These are phyloP conservation scores for Drosophila rellima DNA, from an alignment of 2,888 invertebrate species.

Conservation along the genomic window DNA sequence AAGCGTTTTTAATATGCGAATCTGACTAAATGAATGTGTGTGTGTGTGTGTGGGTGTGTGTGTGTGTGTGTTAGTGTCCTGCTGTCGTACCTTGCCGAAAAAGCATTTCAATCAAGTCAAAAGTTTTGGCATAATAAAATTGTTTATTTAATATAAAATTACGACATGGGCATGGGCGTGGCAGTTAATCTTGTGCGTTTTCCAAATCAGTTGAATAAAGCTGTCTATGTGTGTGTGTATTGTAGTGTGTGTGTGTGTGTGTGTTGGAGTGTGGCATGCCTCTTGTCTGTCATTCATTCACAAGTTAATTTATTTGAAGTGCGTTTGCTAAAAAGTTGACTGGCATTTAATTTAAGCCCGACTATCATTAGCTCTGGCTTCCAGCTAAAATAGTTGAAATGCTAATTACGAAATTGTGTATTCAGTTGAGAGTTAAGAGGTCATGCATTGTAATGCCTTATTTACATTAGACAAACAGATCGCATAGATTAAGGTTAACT, in stretches of 20 bases:
- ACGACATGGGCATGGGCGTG: slow-evolving; percentile 19
- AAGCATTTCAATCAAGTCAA: slow-evolving; percentile 75
- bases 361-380: slow-evolving; percentile 5
- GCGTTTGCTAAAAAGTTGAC: slow-evolving; percentile 26
- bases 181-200: slow-evolving; percentile 19
- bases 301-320: slow-evolving; percentile 60
- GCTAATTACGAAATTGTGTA: slow-evolving; percentile 20
- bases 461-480: not conserved
- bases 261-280: slow-evolving; percentile 10
- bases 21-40: not conserved
- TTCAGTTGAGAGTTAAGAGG: slow-evolving; percentile 1
- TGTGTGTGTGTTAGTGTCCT: slow-evolving; percentile 7
- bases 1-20: slow-evolving; percentile 26
- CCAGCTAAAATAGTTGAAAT: slow-evolving; percentile 7
- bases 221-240: too few species aligned
- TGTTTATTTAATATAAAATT: slow-evolving; percentile 51
- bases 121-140: slow-evolving; percentile 66
- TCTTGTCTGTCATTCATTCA: slow-evolving; percentile 47
- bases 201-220: slow-evolving; percentile 7
- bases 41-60: not conserved
- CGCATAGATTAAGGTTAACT: not conserved
- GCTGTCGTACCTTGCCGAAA: slow-evolving; percentile 52
- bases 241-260: slow-evolving; percentile 11
- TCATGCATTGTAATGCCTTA: not conserved
- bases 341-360: slow-evolving; percentile 34